Evolutionary conservation across 1,140 invertebrate species (phyloP).

Genomic region (Polypedilum vanderplanki): DNA sequence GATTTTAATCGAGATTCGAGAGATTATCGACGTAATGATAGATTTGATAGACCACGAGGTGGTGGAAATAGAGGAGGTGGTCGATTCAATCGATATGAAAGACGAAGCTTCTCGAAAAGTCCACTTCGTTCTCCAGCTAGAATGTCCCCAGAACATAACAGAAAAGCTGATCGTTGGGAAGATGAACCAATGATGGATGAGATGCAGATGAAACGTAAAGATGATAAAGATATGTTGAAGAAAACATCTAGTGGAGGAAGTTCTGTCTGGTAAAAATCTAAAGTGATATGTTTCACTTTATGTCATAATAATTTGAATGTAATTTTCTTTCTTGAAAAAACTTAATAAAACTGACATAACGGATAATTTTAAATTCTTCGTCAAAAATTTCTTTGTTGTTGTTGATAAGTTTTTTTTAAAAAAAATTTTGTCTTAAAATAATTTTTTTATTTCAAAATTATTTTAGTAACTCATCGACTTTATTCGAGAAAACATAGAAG

Average conservation of each 20-base stretch:
- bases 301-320: too few relatives aligned
- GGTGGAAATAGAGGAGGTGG: not conserved
- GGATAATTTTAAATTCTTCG: not conserved
- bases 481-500: too few relatives aligned
- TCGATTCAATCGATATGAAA: not conserved
- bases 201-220: not conserved
- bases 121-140: not conserved
- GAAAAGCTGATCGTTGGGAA: not conserved
- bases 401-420: not conserved
- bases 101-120: not conserved
- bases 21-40: conserved; percentile 13
- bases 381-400: not conserved
- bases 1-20: conserved; percentile 4
- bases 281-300: too few relatives aligned
- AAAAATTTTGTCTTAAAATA: too few relatives aligned
- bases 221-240: not conserved
- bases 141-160: not conserved
- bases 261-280: not conserved
- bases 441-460: too few relatives aligned
- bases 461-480: too few relatives aligned
- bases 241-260: not conserved
- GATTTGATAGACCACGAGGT: not conserved
- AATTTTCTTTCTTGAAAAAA: not conserved
- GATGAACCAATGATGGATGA: not conserved
- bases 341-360: not conserved